Evolutionary conservation across 2,797 vertebrate genomes (phyloP), one percentile per base, ranked within the genome.

Genomic region (Xyrichtys novacula): DNA sequence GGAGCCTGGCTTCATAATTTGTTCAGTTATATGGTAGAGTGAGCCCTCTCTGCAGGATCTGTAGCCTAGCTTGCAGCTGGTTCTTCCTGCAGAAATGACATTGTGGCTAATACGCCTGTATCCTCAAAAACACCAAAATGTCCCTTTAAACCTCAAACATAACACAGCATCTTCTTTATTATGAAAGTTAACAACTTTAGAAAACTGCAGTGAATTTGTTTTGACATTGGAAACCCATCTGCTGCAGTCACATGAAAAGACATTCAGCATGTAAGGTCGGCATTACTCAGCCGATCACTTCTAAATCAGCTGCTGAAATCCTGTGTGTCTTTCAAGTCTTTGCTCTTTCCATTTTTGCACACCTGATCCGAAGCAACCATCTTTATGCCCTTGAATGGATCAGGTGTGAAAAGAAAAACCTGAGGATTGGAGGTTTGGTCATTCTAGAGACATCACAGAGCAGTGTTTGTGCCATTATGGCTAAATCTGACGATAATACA

Each of bases 311-410:
- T 6, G 22, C 10, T 38, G 9, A 60, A 38, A 15, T 36, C 29
- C 36, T 19, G 6, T 11, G 10, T 16, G 31, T 65, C 23, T 12
- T 64, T 43, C 14, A 50, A 28, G 12, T 4, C 25, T 8, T 38
- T 56, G 12, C 19, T 52, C 5, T 15, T 34, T 53, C 16, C n/a
- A 29, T 11, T 29, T 20, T 29, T 15, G 15, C 12, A 20, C 52
- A 40, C n/a, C 57, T 28, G 31, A 57, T 44, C 38, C 53, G 58
- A 56, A 31, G 16, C 23, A 31, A 26, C 53, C 47, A 59, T 25
- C 17, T 43, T 38, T 20, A 32, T 19, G 25, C 25, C 39, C 48
- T 22, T 16, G 22, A 43, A 22, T 52, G 53, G 25, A 38, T 58
- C 44, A 52, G n/a, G 10, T 50, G 22, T 55, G n/a, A 49, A 8